These are phyloP conservation scores for Channa argus DNA, from an alignment of 2,113 vertebrate species.

Conservation along the genomic window DNA sequence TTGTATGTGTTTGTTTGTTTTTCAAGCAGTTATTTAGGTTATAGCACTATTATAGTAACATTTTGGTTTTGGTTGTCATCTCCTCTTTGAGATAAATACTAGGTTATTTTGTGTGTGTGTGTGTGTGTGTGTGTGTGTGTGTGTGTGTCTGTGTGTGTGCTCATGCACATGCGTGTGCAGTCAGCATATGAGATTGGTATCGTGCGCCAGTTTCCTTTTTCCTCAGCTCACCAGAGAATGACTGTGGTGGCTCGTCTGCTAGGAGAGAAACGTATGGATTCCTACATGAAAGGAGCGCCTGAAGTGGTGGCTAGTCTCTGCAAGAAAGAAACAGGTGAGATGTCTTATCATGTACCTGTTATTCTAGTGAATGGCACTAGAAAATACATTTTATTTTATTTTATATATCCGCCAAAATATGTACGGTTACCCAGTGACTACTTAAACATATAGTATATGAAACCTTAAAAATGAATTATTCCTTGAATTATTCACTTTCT, in stretches of 20 bases:
- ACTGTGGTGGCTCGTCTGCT: constrained; percentile 90
- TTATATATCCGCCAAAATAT: too few relatives aligned
- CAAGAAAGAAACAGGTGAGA: constrained; percentile 90
- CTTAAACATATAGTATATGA: too few relatives aligned
- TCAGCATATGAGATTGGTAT: constrained; percentile 94
- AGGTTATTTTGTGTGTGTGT: background rate
- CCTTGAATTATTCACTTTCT: too few relatives aligned
- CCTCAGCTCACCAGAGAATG: constrained; percentile 95
- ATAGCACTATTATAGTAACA: too few relatives aligned
- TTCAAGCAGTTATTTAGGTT: too few relatives aligned
- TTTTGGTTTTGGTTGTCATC: too few relatives aligned
- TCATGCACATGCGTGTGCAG: constrained; percentile 72
- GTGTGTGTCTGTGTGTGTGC: background rate
- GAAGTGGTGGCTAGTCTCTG: constrained; percentile 93
- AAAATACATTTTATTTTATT: background rate
- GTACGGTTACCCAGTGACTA: too few relatives aligned
- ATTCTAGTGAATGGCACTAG: background rate
- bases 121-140: background rate
- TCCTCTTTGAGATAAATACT: background rate
- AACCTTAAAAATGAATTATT: too few relatives aligned
- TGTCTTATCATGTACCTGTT: background rate
- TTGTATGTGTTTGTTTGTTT: too few relatives aligned
- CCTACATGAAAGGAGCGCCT: constrained; percentile 95
- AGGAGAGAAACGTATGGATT: constrained; percentile 95
- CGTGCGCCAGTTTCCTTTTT: constrained; percentile 97